Evolutionary conservation across 2,888 invertebrate genomes (phyloP), one percentile per base, ranked within the genome.

Genomic region (Nomada lathburiana): DNA sequence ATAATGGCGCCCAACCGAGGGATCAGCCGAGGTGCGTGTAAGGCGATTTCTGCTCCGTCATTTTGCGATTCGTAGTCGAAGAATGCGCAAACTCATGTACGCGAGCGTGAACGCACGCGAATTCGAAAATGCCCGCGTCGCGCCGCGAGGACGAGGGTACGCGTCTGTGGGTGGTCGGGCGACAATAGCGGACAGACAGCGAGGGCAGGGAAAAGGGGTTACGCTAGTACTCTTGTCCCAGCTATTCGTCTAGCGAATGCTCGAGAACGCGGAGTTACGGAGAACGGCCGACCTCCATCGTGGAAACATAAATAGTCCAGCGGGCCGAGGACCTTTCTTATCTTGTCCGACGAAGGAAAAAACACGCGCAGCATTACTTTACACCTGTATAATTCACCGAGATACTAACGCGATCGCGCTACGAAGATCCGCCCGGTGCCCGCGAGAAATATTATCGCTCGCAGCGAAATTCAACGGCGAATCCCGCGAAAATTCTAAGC

Each of bases 351-450:
- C n/a, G 26, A 69, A 55, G 60, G 72, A 42, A 74, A 76, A 82
- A 76, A 82, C 70, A 74, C 73, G 60, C 76, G 59, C 44, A 53
- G 50, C 72, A 42, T 65, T 57, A 55, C 70, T 70, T 65, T 42
- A 65, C 82, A 83, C 82, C 82, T 83, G 83, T 82, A 65, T 82
- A 82, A 82, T 83, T 83, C 82, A 77, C 74, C 77, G 83, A 70
- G 83, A 83, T 83, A 82, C 83, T 77, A 83, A 83, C 83, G 83
- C 82, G 83, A 77, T 74, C 73, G 82, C 59, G 60, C 23, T 29
- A 67, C 63, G 71, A 68, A 77, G 62, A 65, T 50, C 69, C 80
- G 57, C 76, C 53, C 71, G 69, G 69, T 67, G 64, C 59, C 53
- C 68, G 75, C 44, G 80, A 65, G 82, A 82, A 73, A 76, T 77